phyloP scores from a whole-genome alignment of 2,113 vertebrate species.

The Himantopus leucocephalus region DNA sequence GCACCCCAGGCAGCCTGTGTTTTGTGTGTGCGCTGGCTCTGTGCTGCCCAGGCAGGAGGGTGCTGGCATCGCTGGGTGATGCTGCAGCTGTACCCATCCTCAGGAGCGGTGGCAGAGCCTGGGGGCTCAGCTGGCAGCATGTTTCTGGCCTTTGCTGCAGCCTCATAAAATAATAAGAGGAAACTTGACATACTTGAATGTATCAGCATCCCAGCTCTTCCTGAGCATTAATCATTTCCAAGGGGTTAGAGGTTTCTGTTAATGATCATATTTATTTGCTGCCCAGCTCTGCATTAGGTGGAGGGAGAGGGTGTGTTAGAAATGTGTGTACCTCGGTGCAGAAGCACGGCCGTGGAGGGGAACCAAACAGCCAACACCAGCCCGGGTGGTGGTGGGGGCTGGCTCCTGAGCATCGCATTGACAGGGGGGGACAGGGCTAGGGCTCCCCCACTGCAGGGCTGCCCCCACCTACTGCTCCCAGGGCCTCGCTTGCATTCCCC shows the following conservation, averaged over 20 bases:
- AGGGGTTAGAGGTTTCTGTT: not conserved
- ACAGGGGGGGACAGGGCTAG: not conserved
- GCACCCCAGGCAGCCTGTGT: not conserved
- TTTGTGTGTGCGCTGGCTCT: not conserved
- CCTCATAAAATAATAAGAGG: not conserved
- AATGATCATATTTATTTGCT: not conserved
- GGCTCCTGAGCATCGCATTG: fast-evolving
- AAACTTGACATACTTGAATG: not conserved
- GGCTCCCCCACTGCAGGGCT: not conserved
- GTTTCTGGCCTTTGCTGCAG: not conserved
- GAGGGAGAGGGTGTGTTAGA: not conserved
- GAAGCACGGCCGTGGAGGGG: not conserved
- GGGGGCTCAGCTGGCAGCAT: fast-evolving
- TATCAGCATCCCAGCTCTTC: not conserved
- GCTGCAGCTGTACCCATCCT: fast-evolving
- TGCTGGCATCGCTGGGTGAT: fast-evolving
- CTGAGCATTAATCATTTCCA: not conserved
- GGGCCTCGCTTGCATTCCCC: not conserved
- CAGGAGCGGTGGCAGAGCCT: not conserved
- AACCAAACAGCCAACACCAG: not conserved
- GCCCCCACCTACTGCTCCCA: not conserved
- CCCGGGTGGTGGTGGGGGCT: fast-evolving
- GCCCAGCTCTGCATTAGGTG: not conserved
- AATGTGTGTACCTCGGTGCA: fast-evolving
- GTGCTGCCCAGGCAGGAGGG: not conserved